Base-by-base conservation (phyloP, 2,113 vertebrate genomes). In the Mesoclemmys tuberculata region DNA sequence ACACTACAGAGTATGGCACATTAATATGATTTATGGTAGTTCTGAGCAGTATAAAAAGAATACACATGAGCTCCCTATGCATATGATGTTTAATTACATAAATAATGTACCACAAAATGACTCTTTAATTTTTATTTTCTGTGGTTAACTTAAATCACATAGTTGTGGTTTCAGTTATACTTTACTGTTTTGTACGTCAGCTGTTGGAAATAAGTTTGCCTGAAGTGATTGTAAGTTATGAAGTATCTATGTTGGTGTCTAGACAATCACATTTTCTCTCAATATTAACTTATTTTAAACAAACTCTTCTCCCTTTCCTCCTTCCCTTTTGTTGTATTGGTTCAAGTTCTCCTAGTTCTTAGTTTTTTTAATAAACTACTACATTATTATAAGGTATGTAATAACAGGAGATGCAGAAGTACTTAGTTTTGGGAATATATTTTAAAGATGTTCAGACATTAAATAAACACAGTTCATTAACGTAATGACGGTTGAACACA, bases 381-480 rank as follows among this genome's bases (percentile, higher is more conserved):
- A 26, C 6, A 46, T 14, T 27, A 26, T 77, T 46, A 46, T 46
- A 77, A 46, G 74, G 74, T 46, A 46, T 5, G 4, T 77, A 77
- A 41, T 74, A 74, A 41, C 11, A 44, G 22, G 12, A 85, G n/a
- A 84, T n/a, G 51, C 19, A 89, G 92, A 92, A 92, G 56, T 49
- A 1, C n/a, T 83, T 91, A 5, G 3, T 79, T 49, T 81, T 90
- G 89, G 82, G 35, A 16, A 94, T 80, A 89, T 68, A 58, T 49
- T 88, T 93, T 61, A 38, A 88, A 90, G 44, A 91, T 86, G 55
- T 81, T 75, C 91, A 89, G 49, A 58, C 93, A 48, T 93, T 64
- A 93, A 95, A 91, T 88, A 90, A 83, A 96, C 71, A 82, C 87
- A 96, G 96, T 91, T n/a, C 41, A 94, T 96, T 79, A 90, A 92